Conservation (phyloP, 2,113 vertebrate genomes). For the Crotalus horridus region DNA sequence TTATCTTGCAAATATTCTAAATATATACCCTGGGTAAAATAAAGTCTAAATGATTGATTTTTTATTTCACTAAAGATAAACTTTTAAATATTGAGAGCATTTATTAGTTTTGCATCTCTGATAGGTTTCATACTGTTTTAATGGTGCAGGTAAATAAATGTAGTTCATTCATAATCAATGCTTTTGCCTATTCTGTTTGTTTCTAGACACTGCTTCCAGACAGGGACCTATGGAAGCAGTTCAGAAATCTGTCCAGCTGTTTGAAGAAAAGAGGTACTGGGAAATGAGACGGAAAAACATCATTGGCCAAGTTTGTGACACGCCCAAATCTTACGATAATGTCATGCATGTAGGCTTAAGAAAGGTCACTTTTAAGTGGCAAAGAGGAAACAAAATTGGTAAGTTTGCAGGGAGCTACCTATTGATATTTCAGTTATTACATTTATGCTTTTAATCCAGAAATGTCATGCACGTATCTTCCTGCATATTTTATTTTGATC, state of each 20-base stretch:
- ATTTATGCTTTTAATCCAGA: neutral
- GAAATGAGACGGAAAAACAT: constrained; percentile 94
- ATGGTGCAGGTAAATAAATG: neutral
- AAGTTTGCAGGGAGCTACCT: constrained; percentile 35
- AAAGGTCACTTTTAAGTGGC: constrained; percentile 99
- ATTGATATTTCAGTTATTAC: neutral
- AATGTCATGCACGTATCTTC: neutral
- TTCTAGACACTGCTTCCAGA: constrained; percentile 78
- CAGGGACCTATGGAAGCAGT: constrained; percentile 90
- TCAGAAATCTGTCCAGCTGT: constrained; percentile 84
- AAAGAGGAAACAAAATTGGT: constrained; percentile 99
- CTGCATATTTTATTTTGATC: neutral
- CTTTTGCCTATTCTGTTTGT: neutral
- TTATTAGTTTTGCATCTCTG: neutral
- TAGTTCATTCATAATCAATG: neutral
- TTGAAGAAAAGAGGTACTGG: constrained; percentile 88
- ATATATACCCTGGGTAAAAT: neutral
- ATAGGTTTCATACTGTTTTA: neutral
- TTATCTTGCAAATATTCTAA: neutral
- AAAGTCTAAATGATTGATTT: neutral
- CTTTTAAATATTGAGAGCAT: neutral
- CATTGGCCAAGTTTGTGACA: constrained; percentile 96
- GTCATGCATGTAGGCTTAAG: constrained; percentile 97
- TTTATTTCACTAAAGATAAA: neutral
- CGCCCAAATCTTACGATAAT: constrained; percentile 93